phyloP scores from a whole-genome alignment of 2,797 vertebrate genomes.

The Phalanger gymnotis region DNA sequence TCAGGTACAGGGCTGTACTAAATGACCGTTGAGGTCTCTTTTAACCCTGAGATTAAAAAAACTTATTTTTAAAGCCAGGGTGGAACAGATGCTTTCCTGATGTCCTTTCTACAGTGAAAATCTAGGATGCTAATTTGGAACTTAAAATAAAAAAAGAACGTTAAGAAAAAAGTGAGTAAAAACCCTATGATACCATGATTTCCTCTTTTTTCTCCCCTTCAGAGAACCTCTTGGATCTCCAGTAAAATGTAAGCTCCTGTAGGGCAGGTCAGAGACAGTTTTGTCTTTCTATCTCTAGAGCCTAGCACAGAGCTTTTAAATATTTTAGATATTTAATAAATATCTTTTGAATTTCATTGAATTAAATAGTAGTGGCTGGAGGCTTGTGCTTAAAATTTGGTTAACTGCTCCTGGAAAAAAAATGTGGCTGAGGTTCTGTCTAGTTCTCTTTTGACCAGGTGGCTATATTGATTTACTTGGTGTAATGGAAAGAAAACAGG shows the following conservation, averaged over 20 bases:
- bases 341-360: neutral
- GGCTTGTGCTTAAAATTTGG: neutral
- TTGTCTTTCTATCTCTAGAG: neutral
- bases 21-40: neutral
- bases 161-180: neutral
- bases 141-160: neutral
- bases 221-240: neutral
- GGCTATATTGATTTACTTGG: neutral
- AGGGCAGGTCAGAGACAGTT: neutral
- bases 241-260: neutral
- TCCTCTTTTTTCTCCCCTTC: neutral
- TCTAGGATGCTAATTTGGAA: neutral
- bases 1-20: neutral
- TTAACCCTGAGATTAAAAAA: neutral
- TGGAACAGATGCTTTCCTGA: neutral
- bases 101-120: neutral
- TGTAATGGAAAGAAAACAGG: neutral
- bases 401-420: neutral
- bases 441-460: neutral
- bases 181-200: neutral
- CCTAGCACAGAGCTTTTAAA: neutral
- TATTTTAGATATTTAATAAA: neutral
- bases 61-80: neutral
- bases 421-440: neutral
- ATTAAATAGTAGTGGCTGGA: neutral